phyloP scores from a whole-genome alignment of 2,888 invertebrate genomes.

The Netelia melanura region DNA sequence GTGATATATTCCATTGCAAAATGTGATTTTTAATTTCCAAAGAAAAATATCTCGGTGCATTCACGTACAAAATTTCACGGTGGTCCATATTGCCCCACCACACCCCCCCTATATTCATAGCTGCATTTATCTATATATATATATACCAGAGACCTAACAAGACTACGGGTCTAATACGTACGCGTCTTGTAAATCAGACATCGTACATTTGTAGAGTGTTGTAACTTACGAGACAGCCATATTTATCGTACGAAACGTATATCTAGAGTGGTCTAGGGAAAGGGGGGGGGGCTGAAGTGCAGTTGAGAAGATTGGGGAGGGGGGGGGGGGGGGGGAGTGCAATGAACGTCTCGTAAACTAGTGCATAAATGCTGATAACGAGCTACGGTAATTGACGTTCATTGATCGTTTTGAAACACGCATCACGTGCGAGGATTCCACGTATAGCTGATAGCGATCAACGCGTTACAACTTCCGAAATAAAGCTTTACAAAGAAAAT shows the following conservation, averaged over 20 bases:
- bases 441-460: neutral
- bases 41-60: no score
- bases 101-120: neutral
- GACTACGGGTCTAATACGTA: neutral
- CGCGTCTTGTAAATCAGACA: slow-evolving; percentile 29
- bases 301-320: neutral
- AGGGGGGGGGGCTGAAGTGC: neutral
- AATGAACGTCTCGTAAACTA: slow-evolving; percentile 39
- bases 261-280: slow-evolving; percentile 1
- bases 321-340: slow-evolving; percentile 8
- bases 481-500: neutral
- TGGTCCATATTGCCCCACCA: no score
- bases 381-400: slow-evolving; percentile 41
- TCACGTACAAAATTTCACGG: no score
- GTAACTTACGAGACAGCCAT: slow-evolving; percentile 50
- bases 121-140: neutral
- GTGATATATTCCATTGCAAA: no score
- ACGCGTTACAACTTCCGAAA: neutral
- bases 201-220: slow-evolving; percentile 16
- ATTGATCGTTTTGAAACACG: slow-evolving; percentile 33
- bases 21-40: no score
- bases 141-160: no score
- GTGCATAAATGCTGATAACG: slow-evolving; percentile 51
- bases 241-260: slow-evolving; percentile 40
- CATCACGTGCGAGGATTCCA: slow-evolving; percentile 31